phyloP scores from a whole-genome alignment of 1,140 invertebrate genomes.

The Piezodorus guildinii region DNA sequence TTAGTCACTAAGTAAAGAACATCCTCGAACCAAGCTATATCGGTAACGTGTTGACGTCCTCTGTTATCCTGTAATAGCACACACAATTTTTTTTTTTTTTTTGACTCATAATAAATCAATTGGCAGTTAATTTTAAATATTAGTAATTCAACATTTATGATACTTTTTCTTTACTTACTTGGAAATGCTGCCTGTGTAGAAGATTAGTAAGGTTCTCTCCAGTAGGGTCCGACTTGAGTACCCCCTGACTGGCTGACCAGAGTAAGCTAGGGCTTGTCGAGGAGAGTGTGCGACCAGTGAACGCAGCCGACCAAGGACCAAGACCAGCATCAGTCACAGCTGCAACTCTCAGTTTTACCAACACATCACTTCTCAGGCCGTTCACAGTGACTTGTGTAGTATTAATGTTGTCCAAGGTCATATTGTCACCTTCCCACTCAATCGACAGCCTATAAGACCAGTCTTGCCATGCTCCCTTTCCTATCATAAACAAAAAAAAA shows the following conservation, averaged over 20 bases:
- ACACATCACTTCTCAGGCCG: slow-evolving; percentile 55
- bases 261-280: slow-evolving; percentile 26
- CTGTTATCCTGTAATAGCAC: slow-evolving; percentile 24
- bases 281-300: slow-evolving; percentile 52
- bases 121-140: neutral
- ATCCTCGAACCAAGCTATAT: slow-evolving; percentile 57
- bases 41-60: slow-evolving; percentile 44
- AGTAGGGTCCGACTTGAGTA: slow-evolving; percentile 58
- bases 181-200: slow-evolving; percentile 44
- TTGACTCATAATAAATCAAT: too few relatives aligned
- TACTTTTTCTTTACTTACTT: slow-evolving; percentile 28
- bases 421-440: slow-evolving; percentile 37
- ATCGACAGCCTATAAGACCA: slow-evolving; percentile 76
- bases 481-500: slow-evolving; percentile 24
- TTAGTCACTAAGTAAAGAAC: slow-evolving; percentile 61
- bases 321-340: slow-evolving; percentile 62
- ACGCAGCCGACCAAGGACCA: slow-evolving; percentile 70
- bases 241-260: slow-evolving; percentile 40
- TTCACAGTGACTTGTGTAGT: slow-evolving; percentile 50
- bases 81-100: neutral
- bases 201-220: slow-evolving; percentile 54
- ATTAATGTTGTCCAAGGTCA: slow-evolving; percentile 41
- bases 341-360: slow-evolving; percentile 64
- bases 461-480: slow-evolving; percentile 63
- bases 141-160: too few relatives aligned